phyloP scores from a whole-genome alignment of 2,888 invertebrate species.

The Himalopsyche anomala region DNA sequence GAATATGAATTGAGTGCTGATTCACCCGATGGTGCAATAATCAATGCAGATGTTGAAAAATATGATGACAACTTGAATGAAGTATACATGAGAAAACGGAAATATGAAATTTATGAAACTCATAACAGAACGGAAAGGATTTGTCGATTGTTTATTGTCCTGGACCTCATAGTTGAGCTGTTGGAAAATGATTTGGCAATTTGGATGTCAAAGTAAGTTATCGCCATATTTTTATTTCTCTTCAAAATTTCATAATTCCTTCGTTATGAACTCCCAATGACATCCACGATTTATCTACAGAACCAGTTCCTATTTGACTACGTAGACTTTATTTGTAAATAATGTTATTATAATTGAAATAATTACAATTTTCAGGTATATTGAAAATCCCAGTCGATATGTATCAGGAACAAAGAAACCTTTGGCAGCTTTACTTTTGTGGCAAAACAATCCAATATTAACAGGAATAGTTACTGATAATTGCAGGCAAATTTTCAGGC shows the following conservation, averaged over 20 bases:
- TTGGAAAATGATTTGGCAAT: slow-evolving; percentile 77
- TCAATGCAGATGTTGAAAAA: slow-evolving; percentile 71
- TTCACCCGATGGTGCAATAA: slow-evolving; percentile 70
- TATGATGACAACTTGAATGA: slow-evolving; percentile 71
- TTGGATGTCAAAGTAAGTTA: slow-evolving; percentile 75
- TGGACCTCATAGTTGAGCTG: slow-evolving; percentile 75
- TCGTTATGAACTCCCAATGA: no score
- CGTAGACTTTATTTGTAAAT: no score
- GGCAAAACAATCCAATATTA: slow-evolving; percentile 71
- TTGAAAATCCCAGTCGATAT: slow-evolving; percentile 69
- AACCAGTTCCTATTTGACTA: no score
- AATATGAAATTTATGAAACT: slow-evolving; percentile 71
- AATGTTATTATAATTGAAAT: no score
- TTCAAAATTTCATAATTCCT: no score
- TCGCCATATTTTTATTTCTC: not conserved
- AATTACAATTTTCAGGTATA: slow-evolving; percentile 69
- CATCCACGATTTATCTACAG: no score
- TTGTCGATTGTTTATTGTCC: slow-evolving; percentile 74
- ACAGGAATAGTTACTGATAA: slow-evolving; percentile 71
- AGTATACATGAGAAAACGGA: slow-evolving; percentile 66
- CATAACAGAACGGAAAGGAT: slow-evolving; percentile 72
- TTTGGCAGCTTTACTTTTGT: slow-evolving; percentile 71
- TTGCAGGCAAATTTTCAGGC: slow-evolving; percentile 71
- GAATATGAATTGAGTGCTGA: slow-evolving; percentile 71
- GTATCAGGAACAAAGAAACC: slow-evolving; percentile 72